These are phyloP conservation scores for Trissolcus japonicus DNA, from an alignment of 2,888 invertebrate genomes.

Conservation along the genomic window DNA sequence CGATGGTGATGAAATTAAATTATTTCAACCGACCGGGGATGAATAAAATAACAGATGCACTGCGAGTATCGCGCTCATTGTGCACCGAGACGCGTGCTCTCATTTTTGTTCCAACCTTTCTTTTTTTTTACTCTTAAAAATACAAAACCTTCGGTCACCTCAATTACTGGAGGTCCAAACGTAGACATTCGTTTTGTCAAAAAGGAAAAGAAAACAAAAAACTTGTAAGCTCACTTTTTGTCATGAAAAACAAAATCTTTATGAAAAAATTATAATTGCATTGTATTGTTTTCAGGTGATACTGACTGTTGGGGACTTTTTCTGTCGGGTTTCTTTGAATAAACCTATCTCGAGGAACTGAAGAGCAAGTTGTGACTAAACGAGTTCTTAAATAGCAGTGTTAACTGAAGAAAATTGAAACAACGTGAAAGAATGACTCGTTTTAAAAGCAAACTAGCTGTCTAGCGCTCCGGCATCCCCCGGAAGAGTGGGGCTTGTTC, in stretches of 20 bases:
- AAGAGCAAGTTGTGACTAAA: slow-evolving; percentile 39
- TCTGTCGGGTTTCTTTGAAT: slow-evolving; percentile 5
- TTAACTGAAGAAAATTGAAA: slow-evolving; percentile 52
- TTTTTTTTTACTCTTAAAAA: slow-evolving; percentile 31
- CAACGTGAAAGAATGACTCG: slow-evolving; percentile 38
- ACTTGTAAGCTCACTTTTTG: slow-evolving; percentile 17
- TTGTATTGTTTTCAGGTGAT: too few relatives aligned
- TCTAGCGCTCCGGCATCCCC: slow-evolving; percentile 49
- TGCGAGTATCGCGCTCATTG: slow-evolving; percentile 9
- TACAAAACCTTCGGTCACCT: slow-evolving; percentile 12
- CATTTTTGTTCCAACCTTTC: slow-evolving; percentile 14
- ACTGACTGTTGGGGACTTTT: too few relatives aligned
- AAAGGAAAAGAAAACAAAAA: too few relatives aligned
- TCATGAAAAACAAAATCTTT: slow-evolving; percentile 26
- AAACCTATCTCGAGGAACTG: slow-evolving; percentile 30
- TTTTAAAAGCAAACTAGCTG: slow-evolving; percentile 44
- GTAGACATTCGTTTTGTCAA: neutral
- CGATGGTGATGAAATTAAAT: slow-evolving; percentile 38
- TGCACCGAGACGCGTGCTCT: slow-evolving; percentile 5
- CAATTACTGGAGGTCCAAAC: slow-evolving; percentile 38
- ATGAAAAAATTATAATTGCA: slow-evolving; percentile 11
- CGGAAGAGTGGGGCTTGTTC: slow-evolving; percentile 54
- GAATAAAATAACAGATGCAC: slow-evolving; percentile 29
- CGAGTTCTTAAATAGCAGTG: slow-evolving; percentile 49
- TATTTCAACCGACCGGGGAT: slow-evolving; percentile 32